Percentiles rank a stretch among this genome's conserved stretches.
Conservation (phyloP, 2,888 invertebrate genomes). For the Deilephila elpenor region DNA sequence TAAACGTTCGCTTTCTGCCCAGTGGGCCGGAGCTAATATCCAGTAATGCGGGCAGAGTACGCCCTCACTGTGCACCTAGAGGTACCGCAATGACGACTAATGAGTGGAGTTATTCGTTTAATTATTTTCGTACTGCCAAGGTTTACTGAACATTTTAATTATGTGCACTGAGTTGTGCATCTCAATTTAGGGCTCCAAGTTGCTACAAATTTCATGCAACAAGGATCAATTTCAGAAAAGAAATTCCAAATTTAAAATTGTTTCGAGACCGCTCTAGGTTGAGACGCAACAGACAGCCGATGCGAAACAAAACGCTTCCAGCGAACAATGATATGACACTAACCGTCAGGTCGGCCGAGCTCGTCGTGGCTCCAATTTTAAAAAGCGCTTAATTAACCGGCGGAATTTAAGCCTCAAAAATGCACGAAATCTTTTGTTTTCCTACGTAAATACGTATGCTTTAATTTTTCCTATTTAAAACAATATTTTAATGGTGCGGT, state of each 20-base stretch:
- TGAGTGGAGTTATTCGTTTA: constrained; percentile 76
- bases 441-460: background rate
- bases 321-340: constrained; percentile 24
- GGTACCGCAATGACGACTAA: constrained; percentile 59
- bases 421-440: constrained; percentile 2
- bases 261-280: background rate
- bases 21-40: constrained; percentile 73
- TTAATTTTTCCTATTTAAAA: background rate
- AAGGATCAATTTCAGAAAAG: background rate
- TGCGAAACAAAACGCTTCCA: constrained; percentile 7
- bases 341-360: constrained; percentile 11
- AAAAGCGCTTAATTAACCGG: constrained; percentile 14
- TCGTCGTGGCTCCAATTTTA: constrained; percentile 11
- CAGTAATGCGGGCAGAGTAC: constrained; percentile 71
- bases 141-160: constrained; percentile 60
- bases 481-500: background rate
- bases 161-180: constrained; percentile 28
- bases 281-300: constrained; percentile 8
- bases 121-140: constrained; percentile 67
- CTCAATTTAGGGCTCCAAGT: constrained; percentile 21
- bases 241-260: constrained; percentile 17
- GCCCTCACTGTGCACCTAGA: constrained; percentile 45
- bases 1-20: constrained; percentile 78
- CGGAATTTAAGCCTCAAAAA: constrained; percentile 1
- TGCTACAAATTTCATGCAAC: background rate